Conservation (phyloP, 2,888 invertebrate species). For the Taphrorychus bicolor region DNA sequence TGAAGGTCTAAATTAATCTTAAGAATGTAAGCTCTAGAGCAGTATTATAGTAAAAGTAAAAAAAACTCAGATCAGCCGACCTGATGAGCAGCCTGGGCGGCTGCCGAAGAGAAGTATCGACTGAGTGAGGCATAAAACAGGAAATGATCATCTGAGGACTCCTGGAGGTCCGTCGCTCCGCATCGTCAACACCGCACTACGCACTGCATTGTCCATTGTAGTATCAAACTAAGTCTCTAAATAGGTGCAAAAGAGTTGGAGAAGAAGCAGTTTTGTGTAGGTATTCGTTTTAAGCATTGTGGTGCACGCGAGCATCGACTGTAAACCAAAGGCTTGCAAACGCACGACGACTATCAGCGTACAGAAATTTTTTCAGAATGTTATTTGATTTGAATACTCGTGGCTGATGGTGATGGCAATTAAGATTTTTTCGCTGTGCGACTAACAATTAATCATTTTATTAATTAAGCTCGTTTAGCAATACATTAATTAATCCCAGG, state of each 20-base stretch:
- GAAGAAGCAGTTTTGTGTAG: constrained; percentile 30
- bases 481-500: not conserved
- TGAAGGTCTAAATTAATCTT: not conserved
- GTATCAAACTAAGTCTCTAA: constrained; percentile 22
- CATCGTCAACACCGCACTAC: constrained; percentile 25
- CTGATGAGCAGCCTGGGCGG: constrained; percentile 39
- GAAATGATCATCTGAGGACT: constrained; percentile 36
- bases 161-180: constrained; percentile 14
- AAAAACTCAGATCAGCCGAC: constrained; percentile 41
- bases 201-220: constrained; percentile 29
- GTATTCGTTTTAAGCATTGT: constrained; percentile 27
- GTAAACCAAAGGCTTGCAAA: constrained; percentile 31
- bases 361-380: not conserved
- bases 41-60: constrained; percentile 1
- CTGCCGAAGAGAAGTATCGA: constrained; percentile 39
- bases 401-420: no score
- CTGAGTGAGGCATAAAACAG: constrained; percentile 41
- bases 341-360: not conserved
- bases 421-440: not conserved
- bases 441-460: constrained; percentile 3
- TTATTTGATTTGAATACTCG: not conserved
- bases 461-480: constrained; percentile 4
- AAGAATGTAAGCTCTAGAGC: not conserved
- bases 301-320: constrained; percentile 35
- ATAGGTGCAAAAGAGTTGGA: constrained; percentile 32